Percentiles rank a stretch among this genome's conserved stretches.
Conservation (phyloP, 2,113 vertebrate species). For the Phodopus roborovskii region DNA sequence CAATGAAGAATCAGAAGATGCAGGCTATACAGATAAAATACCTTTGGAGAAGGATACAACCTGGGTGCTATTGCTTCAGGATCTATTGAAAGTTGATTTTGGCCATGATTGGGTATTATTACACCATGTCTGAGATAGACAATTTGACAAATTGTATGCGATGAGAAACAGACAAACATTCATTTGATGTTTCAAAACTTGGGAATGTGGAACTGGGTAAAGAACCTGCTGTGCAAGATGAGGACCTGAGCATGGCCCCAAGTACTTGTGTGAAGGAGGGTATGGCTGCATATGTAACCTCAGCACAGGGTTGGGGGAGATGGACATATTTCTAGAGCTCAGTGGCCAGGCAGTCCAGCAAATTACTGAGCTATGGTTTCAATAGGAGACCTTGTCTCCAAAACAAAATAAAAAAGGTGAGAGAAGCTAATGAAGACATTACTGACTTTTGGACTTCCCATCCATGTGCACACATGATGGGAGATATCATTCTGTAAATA, state of each 20-base stretch:
- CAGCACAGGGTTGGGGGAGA: no score
- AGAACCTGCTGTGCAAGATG: neutral
- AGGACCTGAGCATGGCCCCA: neutral
- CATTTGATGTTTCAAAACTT: neutral
- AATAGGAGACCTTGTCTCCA: neutral
- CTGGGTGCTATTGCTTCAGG: neutral
- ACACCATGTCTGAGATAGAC: neutral
- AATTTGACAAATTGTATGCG: neutral
- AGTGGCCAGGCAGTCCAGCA: neutral
- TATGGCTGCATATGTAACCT: neutral
- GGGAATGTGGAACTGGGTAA: neutral
- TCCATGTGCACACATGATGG: no score
- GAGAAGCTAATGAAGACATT: neutral
- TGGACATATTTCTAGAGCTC: neutral
- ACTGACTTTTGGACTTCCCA: no score
- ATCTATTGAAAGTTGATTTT: neutral
- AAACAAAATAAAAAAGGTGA: neutral
- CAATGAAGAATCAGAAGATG: neutral
- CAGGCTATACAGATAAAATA: neutral
- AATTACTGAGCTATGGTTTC: neutral
- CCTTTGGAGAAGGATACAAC: neutral
- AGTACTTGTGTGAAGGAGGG: no score
- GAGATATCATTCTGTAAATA: no score
- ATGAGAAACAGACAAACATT: neutral
- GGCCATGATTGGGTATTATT: neutral